phyloP scores from a whole-genome alignment of 2,888 invertebrate genomes.

The Parnassius glacialis region DNA sequence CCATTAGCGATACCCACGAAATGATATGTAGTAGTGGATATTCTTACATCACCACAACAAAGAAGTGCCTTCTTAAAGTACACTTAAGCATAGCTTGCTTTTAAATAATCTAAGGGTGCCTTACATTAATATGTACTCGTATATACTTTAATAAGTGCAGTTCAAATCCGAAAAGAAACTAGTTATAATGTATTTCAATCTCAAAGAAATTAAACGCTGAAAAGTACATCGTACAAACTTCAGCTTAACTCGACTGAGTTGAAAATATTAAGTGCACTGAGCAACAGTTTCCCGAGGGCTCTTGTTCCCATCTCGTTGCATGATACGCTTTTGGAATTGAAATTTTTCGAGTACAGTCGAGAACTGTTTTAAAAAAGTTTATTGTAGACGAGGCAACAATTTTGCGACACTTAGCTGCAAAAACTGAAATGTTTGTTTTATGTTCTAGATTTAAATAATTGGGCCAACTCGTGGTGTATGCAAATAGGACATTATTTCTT shows the following conservation, averaged over 20 bases:
- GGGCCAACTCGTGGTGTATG: too few species aligned
- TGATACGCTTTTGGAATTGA: slow-evolving; percentile 13
- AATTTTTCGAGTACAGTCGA: slow-evolving; percentile 17
- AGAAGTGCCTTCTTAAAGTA: too few species aligned
- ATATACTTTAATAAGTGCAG: too few species aligned
- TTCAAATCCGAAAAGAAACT: too few species aligned
- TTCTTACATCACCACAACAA: too few species aligned
- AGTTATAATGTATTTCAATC: not conserved
- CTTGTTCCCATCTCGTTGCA: slow-evolving; percentile 6
- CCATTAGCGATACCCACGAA: too few species aligned
- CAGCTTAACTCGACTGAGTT: slow-evolving; percentile 7
- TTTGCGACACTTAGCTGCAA: not conserved
- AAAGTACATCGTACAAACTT: slow-evolving; percentile 4
- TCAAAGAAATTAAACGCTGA: slow-evolving; percentile 3
- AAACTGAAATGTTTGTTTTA: slow-evolving; percentile 2
- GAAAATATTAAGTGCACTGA: slow-evolving; percentile 9
- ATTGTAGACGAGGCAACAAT: slow-evolving; percentile 7
- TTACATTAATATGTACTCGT: too few species aligned
- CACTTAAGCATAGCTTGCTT: too few species aligned
- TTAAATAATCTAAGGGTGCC: too few species aligned
- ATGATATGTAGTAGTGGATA: too few species aligned
- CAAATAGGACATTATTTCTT: too few species aligned
- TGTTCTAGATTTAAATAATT: too few species aligned
- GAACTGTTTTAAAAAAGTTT: slow-evolving; percentile 16
- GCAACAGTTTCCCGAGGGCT: slow-evolving; percentile 21